Evolutionary conservation across 23 tunicate species (phyloP), one percentile per base, ranked within the genome.

Genomic region (Trididemnum miniatum): DNA sequence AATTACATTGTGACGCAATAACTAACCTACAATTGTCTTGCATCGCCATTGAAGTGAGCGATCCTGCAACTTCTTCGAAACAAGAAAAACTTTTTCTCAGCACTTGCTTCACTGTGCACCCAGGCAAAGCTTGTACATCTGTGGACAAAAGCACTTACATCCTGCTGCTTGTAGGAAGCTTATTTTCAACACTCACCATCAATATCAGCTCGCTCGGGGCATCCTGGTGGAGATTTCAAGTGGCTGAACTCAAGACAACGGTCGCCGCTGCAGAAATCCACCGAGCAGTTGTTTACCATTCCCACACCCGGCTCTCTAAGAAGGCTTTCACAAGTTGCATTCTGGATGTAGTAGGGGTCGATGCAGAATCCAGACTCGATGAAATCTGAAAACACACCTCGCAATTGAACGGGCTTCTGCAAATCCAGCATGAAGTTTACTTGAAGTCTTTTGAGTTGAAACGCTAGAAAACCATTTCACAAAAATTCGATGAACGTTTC

Each of bases 281-380:
- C 5, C 30, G 30, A 12, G 59, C 79, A 73, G 59, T 73, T 39
- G 1, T 9, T n/a, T 2, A 40, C 79, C 2, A 9, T 39, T 2
- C 24, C 26, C 9, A 39, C 28, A 20, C 59, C 79, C 7, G 31
- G 31, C n/a, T 30, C 9, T 15, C 3, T 3, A 57, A 37, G 9
- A 5, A 73, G 9, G 20, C 12, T 39, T 5, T 38, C 57, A 26
- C 79, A 73, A 2, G 28, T 15, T n/a, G 30, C 12, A 24, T 37
- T 9, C 25, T 20, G 31, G 26, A 24, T 9, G 59, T 37, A 3
- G 3, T 12, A 12, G 12, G 31, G 18, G 31, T n/a, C 20, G 31
- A 26, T 22, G 59, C 79, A 73, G 5, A 73, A 39, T 20, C 79
- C 79, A 31, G 59, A 3, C 59, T 73, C 79, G 79, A 73, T 26